Evolutionary conservation across 2,888 invertebrate species (phyloP), one percentile per base, ranked within the genome.

Genomic region (Timema cristinae): DNA sequence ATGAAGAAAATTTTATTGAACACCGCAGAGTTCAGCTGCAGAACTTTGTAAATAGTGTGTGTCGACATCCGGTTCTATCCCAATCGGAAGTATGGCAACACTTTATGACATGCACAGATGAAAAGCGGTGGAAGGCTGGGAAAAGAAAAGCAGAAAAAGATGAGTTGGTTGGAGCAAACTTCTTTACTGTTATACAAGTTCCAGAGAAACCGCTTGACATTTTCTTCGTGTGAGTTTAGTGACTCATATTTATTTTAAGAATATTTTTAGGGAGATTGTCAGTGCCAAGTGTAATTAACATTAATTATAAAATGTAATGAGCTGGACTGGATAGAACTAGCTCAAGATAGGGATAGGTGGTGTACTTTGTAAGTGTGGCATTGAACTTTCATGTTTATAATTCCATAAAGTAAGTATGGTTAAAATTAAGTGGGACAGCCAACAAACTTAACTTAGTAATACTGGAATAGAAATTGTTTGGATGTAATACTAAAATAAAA

Each of bases 1-100:
- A 97, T 83, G 98, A 99, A 82, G 97, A 98, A 78, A 95, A 97
- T 79, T 93, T 99, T 78, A 95, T 99, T 77, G 96, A 97, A 80
- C 94, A 96, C 80, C 89, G 99, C 71, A 89, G 97, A 81, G 92
- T 93, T 66, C 96, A 97, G 80, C 85, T 99, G 66, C 98, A 98
- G 82, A 92, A 95, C 79, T 99, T 98, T 87, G 93, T 98, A 5
- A 93, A 97, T 84, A 94, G 97, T 86, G 95, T 99, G 80, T 97
- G 97, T 81, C 88, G 94, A 72, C 98, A 99, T 86, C 98, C 98
- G 5, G 94, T 99, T 9, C 84, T 99, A 59, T 94, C 96, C 5
- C 90, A 90, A 77, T 91, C 91, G 79, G 93, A 94, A 77, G 98
- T 98, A 0, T 98, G 97, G 94, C 90, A 93, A 80, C 98, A 99